Evolutionary conservation across 2,888 invertebrate species (phyloP).

Genomic region (Tricholauxania praeusta): DNA sequence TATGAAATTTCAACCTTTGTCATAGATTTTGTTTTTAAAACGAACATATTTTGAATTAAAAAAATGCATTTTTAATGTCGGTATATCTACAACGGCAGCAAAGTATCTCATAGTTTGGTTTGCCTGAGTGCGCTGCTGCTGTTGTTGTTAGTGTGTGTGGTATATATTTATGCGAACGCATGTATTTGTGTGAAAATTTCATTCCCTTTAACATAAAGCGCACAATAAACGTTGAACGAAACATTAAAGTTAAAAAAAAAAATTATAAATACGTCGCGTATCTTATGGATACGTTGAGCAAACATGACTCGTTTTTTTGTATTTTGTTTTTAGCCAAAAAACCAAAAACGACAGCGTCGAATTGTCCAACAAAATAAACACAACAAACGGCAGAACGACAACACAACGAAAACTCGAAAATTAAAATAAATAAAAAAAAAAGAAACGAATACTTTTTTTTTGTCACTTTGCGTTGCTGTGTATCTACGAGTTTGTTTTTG

Average conservation of each 20-base stretch:
- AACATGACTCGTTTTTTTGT: neutral
- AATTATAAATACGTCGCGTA: neutral
- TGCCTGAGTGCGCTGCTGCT: neutral
- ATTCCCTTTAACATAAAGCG: neutral
- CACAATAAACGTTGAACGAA: neutral
- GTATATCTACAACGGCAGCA: neutral
- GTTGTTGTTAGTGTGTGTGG: neutral
- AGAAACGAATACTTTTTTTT: no score
- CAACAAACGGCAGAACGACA: no score
- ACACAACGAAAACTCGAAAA: no score
- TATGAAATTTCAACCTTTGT: no score
- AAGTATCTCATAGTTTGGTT: conserved; percentile 6
- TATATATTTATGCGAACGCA: neutral
- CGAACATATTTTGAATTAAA: no score
- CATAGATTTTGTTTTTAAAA: no score
- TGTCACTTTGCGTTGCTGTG: no score
- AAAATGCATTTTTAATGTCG: no score
- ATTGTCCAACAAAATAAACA: neutral
- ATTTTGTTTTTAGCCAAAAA: neutral
- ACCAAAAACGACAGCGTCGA: neutral
- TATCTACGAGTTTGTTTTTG: no score
- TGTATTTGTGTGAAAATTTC: neutral
- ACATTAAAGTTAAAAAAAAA: neutral
- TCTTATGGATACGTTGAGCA: conserved; percentile 12
- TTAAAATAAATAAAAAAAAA: no score